Evolutionary conservation across 2,888 invertebrate genomes (phyloP).

Genomic region (Laspeyria flexula): DNA sequence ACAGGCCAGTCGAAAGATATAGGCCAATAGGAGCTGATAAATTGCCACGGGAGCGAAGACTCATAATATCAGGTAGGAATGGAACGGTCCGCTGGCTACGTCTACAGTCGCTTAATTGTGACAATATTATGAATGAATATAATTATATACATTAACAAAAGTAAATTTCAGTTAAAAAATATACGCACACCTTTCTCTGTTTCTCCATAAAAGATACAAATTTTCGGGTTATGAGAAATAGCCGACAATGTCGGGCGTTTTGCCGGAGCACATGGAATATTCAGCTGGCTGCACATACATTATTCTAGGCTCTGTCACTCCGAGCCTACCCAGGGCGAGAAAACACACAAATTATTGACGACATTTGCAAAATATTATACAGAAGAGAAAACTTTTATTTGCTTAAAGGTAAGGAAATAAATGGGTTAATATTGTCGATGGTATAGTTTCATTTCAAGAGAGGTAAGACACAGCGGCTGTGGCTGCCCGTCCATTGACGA

Average conservation of each 20-base stretch:
- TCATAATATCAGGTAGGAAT: too few species aligned
- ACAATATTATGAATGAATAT: too few species aligned
- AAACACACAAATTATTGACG: conserved; percentile 42
- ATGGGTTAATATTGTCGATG: background rate
- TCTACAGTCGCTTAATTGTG: too few species aligned
- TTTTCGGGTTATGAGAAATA: conserved; percentile 3
- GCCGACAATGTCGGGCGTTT: conserved; percentile 1
- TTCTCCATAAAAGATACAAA: background rate
- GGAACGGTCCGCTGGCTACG: too few species aligned
- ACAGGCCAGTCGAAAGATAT: too few species aligned
- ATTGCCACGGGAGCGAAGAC: too few species aligned
- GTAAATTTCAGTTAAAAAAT: background rate
- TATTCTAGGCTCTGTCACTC: conserved; percentile 37
- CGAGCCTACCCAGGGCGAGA: conserved; percentile 25
- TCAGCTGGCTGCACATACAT: conserved; percentile 32
- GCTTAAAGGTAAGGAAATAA: background rate
- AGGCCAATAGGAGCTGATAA: too few species aligned
- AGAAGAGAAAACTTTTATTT: conserved; percentile 5
- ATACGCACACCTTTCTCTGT: background rate
- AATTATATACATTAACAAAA: background rate
- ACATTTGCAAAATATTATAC: conserved; percentile 34
- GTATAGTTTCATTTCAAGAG: too few species aligned
- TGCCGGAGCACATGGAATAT: conserved; percentile 37
- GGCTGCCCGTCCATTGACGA: too few species aligned
- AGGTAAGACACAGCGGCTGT: too few species aligned